Evolutionary conservation across 2,797 vertebrate genomes (phyloP).

Genomic region (Rhinogobio ventralis): DNA sequence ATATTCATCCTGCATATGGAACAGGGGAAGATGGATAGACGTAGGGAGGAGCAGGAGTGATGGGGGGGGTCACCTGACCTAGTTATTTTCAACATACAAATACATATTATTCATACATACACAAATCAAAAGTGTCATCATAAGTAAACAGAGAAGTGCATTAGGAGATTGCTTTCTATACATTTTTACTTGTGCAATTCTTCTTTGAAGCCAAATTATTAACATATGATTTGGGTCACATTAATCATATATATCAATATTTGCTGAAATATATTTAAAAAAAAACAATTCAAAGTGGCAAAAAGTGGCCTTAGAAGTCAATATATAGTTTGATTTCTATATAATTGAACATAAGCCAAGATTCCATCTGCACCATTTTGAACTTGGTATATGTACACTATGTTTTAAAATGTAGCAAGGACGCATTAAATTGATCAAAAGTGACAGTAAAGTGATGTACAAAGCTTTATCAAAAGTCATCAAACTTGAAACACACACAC

Average conservation of each 20-base stretch:
- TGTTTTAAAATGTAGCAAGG: background rate
- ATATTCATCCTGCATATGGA: conserved; percentile 76
- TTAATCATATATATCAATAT: background rate
- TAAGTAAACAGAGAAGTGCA: conserved; percentile 28
- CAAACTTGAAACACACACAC: background rate
- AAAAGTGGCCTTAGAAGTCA: background rate
- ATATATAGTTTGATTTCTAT: background rate
- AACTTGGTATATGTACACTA: background rate
- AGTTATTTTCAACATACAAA: conserved; percentile 44
- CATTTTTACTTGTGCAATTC: background rate
- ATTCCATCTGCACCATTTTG: background rate
- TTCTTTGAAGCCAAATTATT: background rate
- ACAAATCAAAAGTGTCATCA: conserved; percentile 37
- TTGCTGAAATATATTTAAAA: background rate
- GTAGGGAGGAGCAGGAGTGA: conserved; percentile 56
- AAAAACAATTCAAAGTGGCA: background rate
- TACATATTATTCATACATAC: conserved; percentile 36
- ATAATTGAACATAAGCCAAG: background rate
- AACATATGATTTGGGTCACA: background rate
- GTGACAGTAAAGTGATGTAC: background rate
- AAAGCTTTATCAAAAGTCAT: background rate
- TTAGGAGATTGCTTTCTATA: conserved; percentile 14
- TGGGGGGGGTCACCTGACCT: conserved; percentile 41
- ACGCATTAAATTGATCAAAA: background rate
- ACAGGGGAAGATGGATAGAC: conserved; percentile 58